Base-by-base conservation (phyloP, 2,888 invertebrate species). In the Cryptophagus acutangulus region DNA sequence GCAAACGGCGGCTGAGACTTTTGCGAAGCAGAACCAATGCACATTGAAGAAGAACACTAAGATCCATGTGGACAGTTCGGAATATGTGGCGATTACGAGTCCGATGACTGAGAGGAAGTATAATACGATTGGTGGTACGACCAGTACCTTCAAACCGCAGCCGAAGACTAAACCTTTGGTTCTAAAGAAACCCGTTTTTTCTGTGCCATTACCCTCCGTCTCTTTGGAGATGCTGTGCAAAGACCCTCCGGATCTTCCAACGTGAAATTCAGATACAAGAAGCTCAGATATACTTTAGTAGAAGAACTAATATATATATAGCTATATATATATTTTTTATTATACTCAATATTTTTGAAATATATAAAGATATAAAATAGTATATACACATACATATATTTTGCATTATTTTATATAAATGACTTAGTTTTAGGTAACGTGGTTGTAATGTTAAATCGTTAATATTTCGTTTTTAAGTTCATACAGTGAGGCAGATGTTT, bases 131-230 rank as follows among this genome's bases (percentile, higher is more conserved):
- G 57, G 60, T 30, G 58, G 57, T 38, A 53, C 58, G 12, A 63
- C 62, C 20, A 56, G 57, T 18, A 74, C 76, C 46, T 76, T 79
- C 45, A 85, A 84, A 65, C 86, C 86, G 5, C 82, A 83, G 61
- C 76, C 84, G 43, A 84, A 87, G 65, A 80, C 82, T 36, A 90
- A 89, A 71, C 90, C 90, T 10, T 81, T 84, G 55, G 81, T 90
- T 55, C 77, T 88, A 70, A 79, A 80, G 54, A 85, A 79, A 65
- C 80, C 82, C 26, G 72, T 73, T 20, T 67, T 78, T 48, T 73
- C 77, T 17, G 61, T 15, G 31, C 29, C 73, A 47, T 62, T 72
- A 9, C 63, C 70, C 46, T 68, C 71, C 2, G 70, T 56, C 18
- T 54, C 62, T 31, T 53, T 52, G 24, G 62, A 61, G 43, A 53